Conservation (phyloP, 1,140 invertebrate genomes). For the Drosophila melanica region DNA sequence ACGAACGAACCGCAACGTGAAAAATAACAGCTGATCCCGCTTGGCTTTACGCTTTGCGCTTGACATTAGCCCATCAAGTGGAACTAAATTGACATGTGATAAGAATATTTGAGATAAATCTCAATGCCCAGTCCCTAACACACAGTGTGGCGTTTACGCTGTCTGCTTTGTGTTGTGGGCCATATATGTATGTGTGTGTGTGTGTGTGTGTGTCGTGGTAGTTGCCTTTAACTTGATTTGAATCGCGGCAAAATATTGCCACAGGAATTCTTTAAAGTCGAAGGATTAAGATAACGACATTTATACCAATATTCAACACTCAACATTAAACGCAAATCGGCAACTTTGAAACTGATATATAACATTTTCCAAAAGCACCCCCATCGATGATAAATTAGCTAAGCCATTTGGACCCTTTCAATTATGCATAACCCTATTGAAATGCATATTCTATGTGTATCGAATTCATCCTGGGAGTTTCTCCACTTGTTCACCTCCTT, state of each 20-base stretch:
- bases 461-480: conserved; percentile 31
- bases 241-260: not conserved
- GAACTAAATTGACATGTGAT: conserved; percentile 79
- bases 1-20: conserved; percentile 68
- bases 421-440: conserved; percentile 10
- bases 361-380: not conserved
- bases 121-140: conserved; percentile 4
- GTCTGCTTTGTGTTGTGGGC: conserved; percentile 3
- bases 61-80: conserved; percentile 57
- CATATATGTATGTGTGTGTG: conserved; percentile 8
- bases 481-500: conserved; percentile 19
- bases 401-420: not conserved
- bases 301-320: not conserved
- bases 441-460: conserved; percentile 23
- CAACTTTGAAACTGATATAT: conserved; percentile 5
- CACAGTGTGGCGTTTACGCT: not conserved
- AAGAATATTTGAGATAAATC: conserved; percentile 69
- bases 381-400: not conserved
- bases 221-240: conserved; percentile 6
- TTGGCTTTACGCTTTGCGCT: conserved; percentile 49
- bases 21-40: conserved; percentile 76
- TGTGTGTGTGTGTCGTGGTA: conserved; percentile 17
- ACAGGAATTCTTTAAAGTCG: conserved; percentile 14
- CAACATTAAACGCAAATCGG: not conserved
- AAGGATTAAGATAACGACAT: conserved; percentile 22